A percentile compares a stretch with the other conserved stretches of the same genome.
Conservation (phyloP, 2,797 vertebrate genomes). For the Gymnothorax javanicus region DNA sequence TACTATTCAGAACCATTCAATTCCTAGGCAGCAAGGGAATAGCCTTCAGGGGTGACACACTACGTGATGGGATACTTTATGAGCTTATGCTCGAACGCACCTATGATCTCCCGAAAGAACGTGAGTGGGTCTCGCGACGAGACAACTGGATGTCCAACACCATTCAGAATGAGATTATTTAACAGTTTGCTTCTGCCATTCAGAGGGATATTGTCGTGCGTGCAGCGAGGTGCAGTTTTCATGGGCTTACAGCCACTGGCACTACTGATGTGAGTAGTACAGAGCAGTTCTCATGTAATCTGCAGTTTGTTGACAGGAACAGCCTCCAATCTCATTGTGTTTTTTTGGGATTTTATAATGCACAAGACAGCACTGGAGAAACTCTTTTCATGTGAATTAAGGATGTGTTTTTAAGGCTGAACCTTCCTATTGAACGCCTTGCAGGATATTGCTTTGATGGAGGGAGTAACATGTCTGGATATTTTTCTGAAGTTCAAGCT, state of each 20-base stretch:
- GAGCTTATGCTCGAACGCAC: neutral
- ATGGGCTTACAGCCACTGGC: neutral
- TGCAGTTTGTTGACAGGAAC: slow-evolving; percentile 1
- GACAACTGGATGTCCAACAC: neutral
- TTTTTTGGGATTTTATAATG: neutral
- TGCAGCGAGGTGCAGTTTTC: neutral
- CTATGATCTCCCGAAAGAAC: neutral
- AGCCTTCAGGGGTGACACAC: neutral
- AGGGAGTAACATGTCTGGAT: neutral
- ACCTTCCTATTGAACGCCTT: neutral
- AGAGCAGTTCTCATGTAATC: neutral
- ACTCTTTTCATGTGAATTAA: neutral
- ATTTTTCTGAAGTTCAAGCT: neutral
- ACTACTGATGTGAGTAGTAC: neutral
- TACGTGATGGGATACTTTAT: neutral
- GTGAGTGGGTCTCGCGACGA: neutral
- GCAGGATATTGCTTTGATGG: too few species aligned
- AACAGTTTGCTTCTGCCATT: neutral
- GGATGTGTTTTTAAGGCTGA: neutral
- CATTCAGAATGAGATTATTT: neutral
- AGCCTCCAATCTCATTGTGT: neutral
- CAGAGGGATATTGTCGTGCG: neutral
- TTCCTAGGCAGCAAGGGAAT: neutral
- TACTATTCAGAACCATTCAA: neutral
- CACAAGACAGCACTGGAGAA: too few species aligned